Evolutionary conservation across 2,888 invertebrate genomes (phyloP), one percentile per base, ranked within the genome.

Genomic region (Ceraclea dissimilis): DNA sequence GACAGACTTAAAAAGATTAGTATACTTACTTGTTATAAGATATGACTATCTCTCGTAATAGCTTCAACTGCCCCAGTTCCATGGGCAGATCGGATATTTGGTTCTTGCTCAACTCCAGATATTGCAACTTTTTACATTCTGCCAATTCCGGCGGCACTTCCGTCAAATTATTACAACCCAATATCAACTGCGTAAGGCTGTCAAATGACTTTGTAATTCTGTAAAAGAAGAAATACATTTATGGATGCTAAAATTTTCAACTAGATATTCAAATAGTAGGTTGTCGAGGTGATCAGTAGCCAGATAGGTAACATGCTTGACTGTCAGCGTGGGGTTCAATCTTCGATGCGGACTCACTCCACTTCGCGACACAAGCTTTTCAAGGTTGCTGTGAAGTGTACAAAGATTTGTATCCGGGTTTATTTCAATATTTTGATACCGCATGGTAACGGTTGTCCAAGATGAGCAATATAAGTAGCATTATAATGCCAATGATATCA

Each of bases 31-130:
- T 87, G 72, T 94, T 94, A 67, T 84, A 85, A 5, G 87, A 84
- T 64, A 94, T 79, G 64, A 88, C 85, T 6, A 94, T 76, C 71
- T 93, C 93, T 63, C 90, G 79, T 62, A 94, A 69, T 52, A 81
- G 74, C 54, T 80, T 79, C 62, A 93, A 70, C 34, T 73, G 65
- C 59, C 80, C 76, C 49, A 90, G 70, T 64, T 80, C 84, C 1
- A 70, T 62, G 1, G 90, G 90, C 58, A 93, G 70, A 47, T 80
- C 76, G 0, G 71, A 67, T 5, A 94, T 71, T 54, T 72, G 71
- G 71, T 94, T 93, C 67, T 83, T 87, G 63, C 88, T 85, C 51
- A 93, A 68, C 70, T 93, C 88, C 13, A 93, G 69, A 65, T 79
- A 84, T 62, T 84, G 82, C 43, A 93, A 71, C 60, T 82, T 81